These are phyloP conservation scores for Choloepus hoffmanni DNA, from an alignment of 2,113 vertebrate genomes.

Conservation along the genomic window DNA sequence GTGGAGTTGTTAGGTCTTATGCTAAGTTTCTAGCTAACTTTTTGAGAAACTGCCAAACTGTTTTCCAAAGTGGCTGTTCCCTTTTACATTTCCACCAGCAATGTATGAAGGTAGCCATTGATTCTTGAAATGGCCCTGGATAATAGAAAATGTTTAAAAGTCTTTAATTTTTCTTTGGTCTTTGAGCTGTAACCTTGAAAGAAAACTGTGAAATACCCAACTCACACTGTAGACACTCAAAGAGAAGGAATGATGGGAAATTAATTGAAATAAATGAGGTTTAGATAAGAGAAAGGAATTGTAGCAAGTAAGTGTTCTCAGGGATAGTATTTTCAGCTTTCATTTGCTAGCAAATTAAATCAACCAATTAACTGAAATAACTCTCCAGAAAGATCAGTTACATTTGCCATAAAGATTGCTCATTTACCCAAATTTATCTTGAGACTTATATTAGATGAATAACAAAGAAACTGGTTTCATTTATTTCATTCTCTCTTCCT, in stretches of 20 bases:
- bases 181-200: conserved; percentile 46
- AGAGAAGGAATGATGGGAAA: conserved; percentile 45
- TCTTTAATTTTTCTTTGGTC: conserved; percentile 8
- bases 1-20: not conserved
- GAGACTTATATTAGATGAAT: not conserved
- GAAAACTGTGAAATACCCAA: conserved; percentile 25
- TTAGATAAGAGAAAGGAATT: conserved; percentile 67
- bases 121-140: not conserved
- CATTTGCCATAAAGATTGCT: conserved; percentile 56
- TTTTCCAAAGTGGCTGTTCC: conserved; percentile 55
- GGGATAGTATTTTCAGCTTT: conserved; percentile 56
- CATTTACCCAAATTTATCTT: conserved; percentile 64
- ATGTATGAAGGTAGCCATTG: not conserved
- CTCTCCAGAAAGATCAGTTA: conserved; percentile 67
- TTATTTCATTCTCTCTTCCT: conserved; percentile 21
- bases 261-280: conserved; percentile 74
- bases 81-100: not conserved
- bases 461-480: conserved; percentile 58
- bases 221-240: not conserved
- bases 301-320: conserved; percentile 46
- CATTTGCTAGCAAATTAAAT: conserved; percentile 75
- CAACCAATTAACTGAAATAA: conserved; percentile 75
- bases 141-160: not conserved
- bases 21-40: conserved; percentile 11
- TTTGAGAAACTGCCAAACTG: not conserved